These are phyloP conservation scores for Trachythela sp. DNA, from an alignment of 64 coral and sea anemone genomes.

Conservation along the genomic window DNA sequence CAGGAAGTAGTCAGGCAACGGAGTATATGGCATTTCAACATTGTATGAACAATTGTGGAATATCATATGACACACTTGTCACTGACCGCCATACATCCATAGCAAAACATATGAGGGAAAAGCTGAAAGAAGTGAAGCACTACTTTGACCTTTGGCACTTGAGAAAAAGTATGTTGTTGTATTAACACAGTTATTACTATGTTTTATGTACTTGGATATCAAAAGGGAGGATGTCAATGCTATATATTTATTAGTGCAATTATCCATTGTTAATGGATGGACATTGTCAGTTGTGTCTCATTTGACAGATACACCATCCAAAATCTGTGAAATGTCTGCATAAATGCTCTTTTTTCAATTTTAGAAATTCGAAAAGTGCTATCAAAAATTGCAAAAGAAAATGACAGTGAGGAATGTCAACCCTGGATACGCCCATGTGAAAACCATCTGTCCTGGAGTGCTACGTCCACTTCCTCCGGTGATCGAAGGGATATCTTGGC, in stretches of 20 bases:
- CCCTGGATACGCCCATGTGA: conserved; percentile 45
- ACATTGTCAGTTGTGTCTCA: too few relatives aligned
- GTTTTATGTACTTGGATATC: not conserved
- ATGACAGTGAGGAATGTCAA: conserved; percentile 7
- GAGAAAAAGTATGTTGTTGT: not conserved
- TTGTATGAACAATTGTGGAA: conserved; percentile 17
- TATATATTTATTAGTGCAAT: not conserved
- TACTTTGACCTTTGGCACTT: not conserved
- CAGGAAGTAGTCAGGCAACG: conserved; percentile 24
- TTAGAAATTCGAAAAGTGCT: conserved; percentile 48
- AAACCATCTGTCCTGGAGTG: conserved; percentile 50
- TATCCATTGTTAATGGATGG: too few relatives aligned
- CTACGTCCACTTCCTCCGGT: conserved; percentile 25
- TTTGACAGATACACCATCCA: too few relatives aligned
- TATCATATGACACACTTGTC: not conserved
- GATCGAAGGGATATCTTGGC: conserved; percentile 34
- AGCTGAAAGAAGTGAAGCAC: not conserved
- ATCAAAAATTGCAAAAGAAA: conserved; percentile 32
- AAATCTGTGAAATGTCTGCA: too few relatives aligned
- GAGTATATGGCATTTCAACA: conserved; percentile 29
- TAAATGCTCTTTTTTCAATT: not conserved
- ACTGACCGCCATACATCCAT: conserved; percentile 28
- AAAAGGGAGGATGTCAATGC: not conserved
- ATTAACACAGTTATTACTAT: not conserved
- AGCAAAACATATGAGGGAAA: not conserved